Evolutionary conservation across 1,140 invertebrate genomes (phyloP), one percentile per base, ranked within the genome.

Genomic region (Anastrepha obliqua): DNA sequence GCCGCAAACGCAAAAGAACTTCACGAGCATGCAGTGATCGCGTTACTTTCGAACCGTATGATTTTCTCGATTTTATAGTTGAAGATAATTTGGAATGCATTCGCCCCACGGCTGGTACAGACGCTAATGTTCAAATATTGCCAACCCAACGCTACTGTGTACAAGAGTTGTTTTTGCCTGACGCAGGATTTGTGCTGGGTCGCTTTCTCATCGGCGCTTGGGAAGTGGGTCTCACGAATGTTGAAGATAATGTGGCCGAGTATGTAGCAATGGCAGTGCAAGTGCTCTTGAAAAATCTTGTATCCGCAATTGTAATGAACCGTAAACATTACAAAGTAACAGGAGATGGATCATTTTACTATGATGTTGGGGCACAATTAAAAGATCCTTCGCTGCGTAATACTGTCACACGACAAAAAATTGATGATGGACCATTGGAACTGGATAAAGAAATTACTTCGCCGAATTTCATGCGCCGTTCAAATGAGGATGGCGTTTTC

Each of bases 171-270:
- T 95, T 96, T 87, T 91, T 98, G 60, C 97, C 97, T 6, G 97
- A 97, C 92, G 94, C 95, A 67, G 96, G 96, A 1, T 95, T 97
- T 89, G 95, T 97, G 2, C 94, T 97, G 87, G 97, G 97, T 0
- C 94, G 97, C 88, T 95, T 98, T 88, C 95, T 97, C 93, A 94
- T 98, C 6, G 96, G 96, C 65, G 96, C 97, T 29, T 98, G 97
- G 97, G 97, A 98, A 90, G 95, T 95, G 67, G 97, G 97, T 7
- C 94, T 98, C 55, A 96, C 97, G 88, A 96, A 96, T 47, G 96
- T 97, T 58, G 96, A 97, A 88, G 96, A 97, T 90, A 95, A 95
- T 89, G 96, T 96, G 17, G 96, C 96, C 2, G 95, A 96, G 88
- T 94, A 97, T 13, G 94, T 97, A 51, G 95, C 97, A 64, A 95